Base-by-base conservation (phyloP, 2,888 invertebrate genomes). In the Cremastinae sp. region DNA sequence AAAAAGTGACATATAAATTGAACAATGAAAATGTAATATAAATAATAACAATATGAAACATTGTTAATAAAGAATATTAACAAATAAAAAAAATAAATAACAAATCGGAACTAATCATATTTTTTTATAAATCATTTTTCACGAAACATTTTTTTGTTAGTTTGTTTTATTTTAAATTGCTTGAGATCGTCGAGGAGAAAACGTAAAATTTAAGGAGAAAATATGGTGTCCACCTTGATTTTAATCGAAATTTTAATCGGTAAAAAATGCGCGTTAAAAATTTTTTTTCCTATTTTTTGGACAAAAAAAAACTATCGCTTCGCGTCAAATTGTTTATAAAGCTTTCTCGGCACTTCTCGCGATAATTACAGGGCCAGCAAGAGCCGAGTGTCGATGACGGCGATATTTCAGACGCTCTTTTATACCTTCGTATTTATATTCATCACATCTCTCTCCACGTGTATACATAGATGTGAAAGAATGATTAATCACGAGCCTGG, bases 271-370 rank as follows among this genome's bases (percentile, higher is more conserved):
- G 20, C 3, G 20, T 58, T 41, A 39, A 59, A 61, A 61, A 45
- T 43, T 8, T 20, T n/a, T 0, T n/a, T n/a, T n/a, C n/a, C n/a
- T n/a, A n/a, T n/a, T n/a, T n/a, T n/a, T n/a, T n/a, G n/a, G n/a
- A n/a, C 5, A 55, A 58, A 58, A 68, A 62, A 68, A 49, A 56
- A 35, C 18, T 28, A 61, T 28, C 18, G 56, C 43, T 12, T 16
- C 61, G 9, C 9, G 51, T 59, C 47, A 64, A 76, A 76, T 72
- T 76, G 72, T 72, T 76, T 76, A 69, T 76, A 51, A 64, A 72
- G 12, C 35, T 53, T 47, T 51, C n/a, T 62, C 68, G 68, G 75
- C 20, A 10, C 12, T 56, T 51, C 18, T 28, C 39, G 14, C 39
- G 49, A 47, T 76, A 41, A 76, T 76, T 69, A 76, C 69, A 73